phyloP scores from a whole-genome alignment of 2,888 invertebrate genomes.

The Tetropium fuscum region DNA sequence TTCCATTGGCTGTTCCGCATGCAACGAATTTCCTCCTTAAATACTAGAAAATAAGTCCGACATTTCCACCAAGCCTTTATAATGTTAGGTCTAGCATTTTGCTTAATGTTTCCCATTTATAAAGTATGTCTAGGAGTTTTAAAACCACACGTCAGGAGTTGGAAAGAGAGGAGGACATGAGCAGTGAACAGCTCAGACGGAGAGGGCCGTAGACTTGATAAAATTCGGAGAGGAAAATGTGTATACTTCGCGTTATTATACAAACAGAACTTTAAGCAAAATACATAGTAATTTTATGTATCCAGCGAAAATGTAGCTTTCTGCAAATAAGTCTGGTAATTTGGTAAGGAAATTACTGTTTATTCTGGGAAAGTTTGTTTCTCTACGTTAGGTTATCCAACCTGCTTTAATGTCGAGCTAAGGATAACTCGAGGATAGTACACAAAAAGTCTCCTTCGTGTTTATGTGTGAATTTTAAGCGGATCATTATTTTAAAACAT shows the following conservation, averaged over 20 bases:
- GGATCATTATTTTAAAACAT: background rate
- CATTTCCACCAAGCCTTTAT: constrained; percentile 50
- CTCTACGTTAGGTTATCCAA: constrained; percentile 57
- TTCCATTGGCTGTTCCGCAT: constrained; percentile 61
- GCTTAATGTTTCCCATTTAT: constrained; percentile 62
- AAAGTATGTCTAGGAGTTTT: constrained; percentile 52
- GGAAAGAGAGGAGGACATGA: constrained; percentile 23
- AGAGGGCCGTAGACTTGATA: constrained; percentile 52
- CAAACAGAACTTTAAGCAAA: constrained; percentile 63
- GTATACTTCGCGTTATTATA: constrained; percentile 59
- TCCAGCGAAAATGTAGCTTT: constrained; percentile 64
- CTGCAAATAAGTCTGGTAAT: constrained; percentile 66
- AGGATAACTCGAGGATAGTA: constrained; percentile 48
- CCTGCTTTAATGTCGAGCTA: constrained; percentile 52
- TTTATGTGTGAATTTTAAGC: background rate
- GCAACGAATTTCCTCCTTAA: constrained; percentile 52
- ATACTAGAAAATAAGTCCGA: constrained; percentile 51
- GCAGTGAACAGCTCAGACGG: constrained; percentile 31
- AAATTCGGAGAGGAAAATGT: constrained; percentile 54
- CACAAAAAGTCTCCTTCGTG: constrained; percentile 37
- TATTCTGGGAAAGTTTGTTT: constrained; percentile 63
- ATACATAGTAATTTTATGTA: constrained; percentile 66
- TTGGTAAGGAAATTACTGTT: constrained; percentile 67
- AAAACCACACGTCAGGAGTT: constrained; percentile 50
- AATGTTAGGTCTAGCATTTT: constrained; percentile 58